A percentile compares a stretch with the other conserved stretches of the same genome.
phyloP scores from a whole-genome alignment of 1,140 invertebrate genomes.

The Metopolophium dirhodum region DNA sequence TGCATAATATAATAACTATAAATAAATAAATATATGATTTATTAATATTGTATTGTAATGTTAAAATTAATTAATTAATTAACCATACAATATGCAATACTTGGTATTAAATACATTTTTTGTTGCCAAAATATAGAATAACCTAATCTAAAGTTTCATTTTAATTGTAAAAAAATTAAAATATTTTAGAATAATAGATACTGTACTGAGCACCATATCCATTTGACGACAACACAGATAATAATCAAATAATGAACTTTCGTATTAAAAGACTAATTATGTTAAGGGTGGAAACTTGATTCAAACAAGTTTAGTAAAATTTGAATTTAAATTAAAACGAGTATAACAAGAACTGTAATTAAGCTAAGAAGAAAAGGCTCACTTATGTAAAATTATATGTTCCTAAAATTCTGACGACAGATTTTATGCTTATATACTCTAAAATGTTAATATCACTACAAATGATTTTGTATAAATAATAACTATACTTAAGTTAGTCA shows the following conservation, averaged over 20 bases:
- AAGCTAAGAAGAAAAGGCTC: background rate
- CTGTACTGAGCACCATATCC: background rate
- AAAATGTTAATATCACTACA: background rate
- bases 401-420: background rate
- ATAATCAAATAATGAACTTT: background rate
- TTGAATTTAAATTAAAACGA: background rate
- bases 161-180: background rate
- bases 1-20: background rate
- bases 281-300: background rate
- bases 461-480: background rate
- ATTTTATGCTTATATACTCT: background rate
- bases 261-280: background rate
- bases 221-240: background rate
- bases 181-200: background rate
- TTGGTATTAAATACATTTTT: background rate
- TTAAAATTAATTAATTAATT: too few relatives aligned
- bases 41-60: too few relatives aligned
- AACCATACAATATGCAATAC: too few relatives aligned
- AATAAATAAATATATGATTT: background rate
- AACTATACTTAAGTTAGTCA: background rate
- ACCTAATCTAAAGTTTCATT: background rate
- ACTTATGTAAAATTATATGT: background rate
- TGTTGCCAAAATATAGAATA: background rate
- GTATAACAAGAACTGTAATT: background rate
- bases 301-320: slow-evolving; percentile 14